Conservation (phyloP, 1,140 invertebrate genomes). For the Reticulitermes speratus region DNA sequence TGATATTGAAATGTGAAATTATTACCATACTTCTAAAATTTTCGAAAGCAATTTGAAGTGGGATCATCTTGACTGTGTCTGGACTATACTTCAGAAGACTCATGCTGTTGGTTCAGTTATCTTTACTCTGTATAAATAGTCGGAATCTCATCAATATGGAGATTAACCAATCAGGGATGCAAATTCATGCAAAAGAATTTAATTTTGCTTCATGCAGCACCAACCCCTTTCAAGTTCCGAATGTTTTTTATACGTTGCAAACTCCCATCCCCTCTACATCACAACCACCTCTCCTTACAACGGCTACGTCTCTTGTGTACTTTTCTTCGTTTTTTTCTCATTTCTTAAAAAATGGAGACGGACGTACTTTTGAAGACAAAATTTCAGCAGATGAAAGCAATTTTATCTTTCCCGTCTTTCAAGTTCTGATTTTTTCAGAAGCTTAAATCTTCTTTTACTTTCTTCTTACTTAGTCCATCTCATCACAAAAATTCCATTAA, state of each 20-base stretch:
- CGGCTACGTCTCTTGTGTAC: not conserved
- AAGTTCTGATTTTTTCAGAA: not conserved
- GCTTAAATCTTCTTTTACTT: not conserved
- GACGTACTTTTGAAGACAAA: not conserved
- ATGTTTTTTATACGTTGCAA: not conserved
- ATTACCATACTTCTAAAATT: not conserved
- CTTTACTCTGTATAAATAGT: conserved; percentile 19
- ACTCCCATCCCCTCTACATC: not conserved
- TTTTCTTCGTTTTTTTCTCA: not conserved
- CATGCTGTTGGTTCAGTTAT: not conserved
- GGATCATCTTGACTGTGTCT: not conserved
- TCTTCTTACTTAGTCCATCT: not conserved
- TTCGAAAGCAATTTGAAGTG: not conserved
- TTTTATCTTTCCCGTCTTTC: not conserved
- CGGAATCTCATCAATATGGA: conserved; percentile 41
- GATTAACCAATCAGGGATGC: conserved; percentile 45
- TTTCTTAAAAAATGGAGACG: not conserved
- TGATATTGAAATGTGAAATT: not conserved
- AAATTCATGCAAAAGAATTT: conserved; percentile 46
- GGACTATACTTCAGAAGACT: not conserved
- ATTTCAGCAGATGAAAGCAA: not conserved
- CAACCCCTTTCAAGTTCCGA: conserved; percentile 8
- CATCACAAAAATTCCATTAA: not conserved
- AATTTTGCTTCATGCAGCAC: conserved; percentile 39
- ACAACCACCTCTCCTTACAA: conserved; percentile 3